Percentiles rank a stretch among this genome's conserved stretches.
Conservation (phyloP, 2,888 invertebrate species). For the Lumbricus terrestris region DNA sequence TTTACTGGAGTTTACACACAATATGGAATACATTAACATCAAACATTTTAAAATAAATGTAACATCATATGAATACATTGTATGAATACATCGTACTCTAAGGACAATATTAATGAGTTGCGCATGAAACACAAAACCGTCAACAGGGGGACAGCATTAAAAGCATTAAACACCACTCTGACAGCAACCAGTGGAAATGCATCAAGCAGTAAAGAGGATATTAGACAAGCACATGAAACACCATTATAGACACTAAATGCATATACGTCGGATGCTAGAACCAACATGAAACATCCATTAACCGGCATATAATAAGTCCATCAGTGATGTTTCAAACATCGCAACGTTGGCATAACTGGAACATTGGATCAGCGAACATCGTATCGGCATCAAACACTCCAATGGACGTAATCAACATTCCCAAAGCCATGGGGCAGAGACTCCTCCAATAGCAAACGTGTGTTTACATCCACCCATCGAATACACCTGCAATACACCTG, state of each 20-base stretch:
- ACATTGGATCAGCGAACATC: background rate
- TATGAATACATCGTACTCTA: background rate
- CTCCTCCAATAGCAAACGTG: background rate
- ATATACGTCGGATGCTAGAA: background rate
- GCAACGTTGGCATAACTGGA: background rate
- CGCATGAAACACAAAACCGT: background rate
- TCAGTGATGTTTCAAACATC: background rate
- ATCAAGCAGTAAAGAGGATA: background rate
- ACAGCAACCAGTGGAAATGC: no score
- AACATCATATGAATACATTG: no score
- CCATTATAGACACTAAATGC: background rate
- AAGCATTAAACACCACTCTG: background rate
- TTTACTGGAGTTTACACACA: background rate
- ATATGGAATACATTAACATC: background rate
- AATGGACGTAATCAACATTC: background rate
- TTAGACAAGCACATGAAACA: background rate
- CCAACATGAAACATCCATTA: background rate
- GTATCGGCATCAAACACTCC: background rate
- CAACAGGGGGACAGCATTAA: background rate
- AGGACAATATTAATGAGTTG: background rate
- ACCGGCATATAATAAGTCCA: background rate
- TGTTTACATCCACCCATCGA: background rate
- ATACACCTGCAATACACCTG: no score
- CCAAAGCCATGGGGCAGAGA: background rate
- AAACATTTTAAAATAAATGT: background rate